phyloP scores from a whole-genome alignment of 2,888 invertebrate species.

The Helobdella robusta region DNA sequence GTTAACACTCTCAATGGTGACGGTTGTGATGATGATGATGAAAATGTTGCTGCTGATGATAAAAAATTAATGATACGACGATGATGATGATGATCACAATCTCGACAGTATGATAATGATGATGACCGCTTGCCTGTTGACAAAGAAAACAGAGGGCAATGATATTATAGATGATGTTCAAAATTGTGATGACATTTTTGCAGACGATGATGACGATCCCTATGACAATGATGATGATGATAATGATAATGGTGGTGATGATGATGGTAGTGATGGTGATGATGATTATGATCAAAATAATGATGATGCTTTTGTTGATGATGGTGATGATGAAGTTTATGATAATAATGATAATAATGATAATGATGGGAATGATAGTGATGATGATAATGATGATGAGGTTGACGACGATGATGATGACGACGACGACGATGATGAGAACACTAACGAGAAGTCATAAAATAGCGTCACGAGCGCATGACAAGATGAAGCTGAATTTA shows the following conservation, averaged over 20 bases:
- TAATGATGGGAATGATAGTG: background rate
- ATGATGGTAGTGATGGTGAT: constrained; percentile 6
- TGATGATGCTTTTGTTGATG: too few species aligned
- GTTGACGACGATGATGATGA: background rate
- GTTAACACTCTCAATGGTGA: background rate
- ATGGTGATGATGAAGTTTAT: background rate
- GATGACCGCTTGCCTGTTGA: too few species aligned
- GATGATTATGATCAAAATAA: too few species aligned
- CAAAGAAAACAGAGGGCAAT: too few species aligned
- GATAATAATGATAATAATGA: background rate
- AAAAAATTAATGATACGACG: too few species aligned
- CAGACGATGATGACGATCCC: background rate
- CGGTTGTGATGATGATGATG: background rate
- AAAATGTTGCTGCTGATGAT: background rate
- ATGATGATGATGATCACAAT: background rate
- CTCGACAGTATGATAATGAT: too few species aligned
- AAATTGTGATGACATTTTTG: background rate
- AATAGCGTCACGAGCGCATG: too few species aligned
- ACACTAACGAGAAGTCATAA: too few species aligned
- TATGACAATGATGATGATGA: background rate
- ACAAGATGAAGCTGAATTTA: too few species aligned
- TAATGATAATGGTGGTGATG: constrained; percentile 4
- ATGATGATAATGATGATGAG: constrained; percentile 8
- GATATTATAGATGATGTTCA: background rate
- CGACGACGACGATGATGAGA: background rate